Evolutionary conservation across 2,888 invertebrate genomes (phyloP), one percentile per base, ranked within the genome.

Genomic region (Volucella bombylans): DNA sequence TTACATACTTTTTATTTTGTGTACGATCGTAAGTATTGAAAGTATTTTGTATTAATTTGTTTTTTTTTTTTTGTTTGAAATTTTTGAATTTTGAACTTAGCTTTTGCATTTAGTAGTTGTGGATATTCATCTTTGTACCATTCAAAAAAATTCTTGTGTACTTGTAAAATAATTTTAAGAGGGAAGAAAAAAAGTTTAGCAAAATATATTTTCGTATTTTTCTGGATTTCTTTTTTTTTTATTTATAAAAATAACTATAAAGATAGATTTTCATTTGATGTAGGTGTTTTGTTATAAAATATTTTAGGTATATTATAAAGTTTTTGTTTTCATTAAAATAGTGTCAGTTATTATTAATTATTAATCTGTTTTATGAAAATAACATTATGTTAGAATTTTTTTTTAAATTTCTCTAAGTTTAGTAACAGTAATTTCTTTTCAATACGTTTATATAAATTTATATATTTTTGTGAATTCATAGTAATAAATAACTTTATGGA

Each of bases 11-110:
- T 57, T 65, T 4, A 64, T 82, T 64, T 82, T 82, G 79, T 64
- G 68, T 82, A 57, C 59, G 47, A 47, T 69, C 41, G 62, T n/a
- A 67, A 72, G 61, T 73, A 78, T 79, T 78, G 82, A 78, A 82
- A 76, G 76, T 54, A 68, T 64, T 77, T 72, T 4, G 6, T 31
- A 6, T 23, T 23, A 23, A 23, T 23, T 23, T 0, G 15, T 47
- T n/a, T 43, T 38, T 64, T 72, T 47, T 64, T 38, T 61, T 23
- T 59, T 23, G 18, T 23, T 23, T 23, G 18, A 11, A 55, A 45
- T 64, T 31, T 31, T 31, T 31, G 31, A 64, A 57, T 54, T 52
- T 79, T 73, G 49, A 79, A 79, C 78, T 72, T 52, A 62, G 55
- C 11, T 59, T 64, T 68, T 68, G 49, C 68, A 64, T 47, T 31